A percentile compares a stretch with the other conserved stretches of the same genome.
These are phyloP conservation scores for Ormyrus pomaceus DNA, from an alignment of 2,888 invertebrate genomes.

Conservation along the genomic window DNA sequence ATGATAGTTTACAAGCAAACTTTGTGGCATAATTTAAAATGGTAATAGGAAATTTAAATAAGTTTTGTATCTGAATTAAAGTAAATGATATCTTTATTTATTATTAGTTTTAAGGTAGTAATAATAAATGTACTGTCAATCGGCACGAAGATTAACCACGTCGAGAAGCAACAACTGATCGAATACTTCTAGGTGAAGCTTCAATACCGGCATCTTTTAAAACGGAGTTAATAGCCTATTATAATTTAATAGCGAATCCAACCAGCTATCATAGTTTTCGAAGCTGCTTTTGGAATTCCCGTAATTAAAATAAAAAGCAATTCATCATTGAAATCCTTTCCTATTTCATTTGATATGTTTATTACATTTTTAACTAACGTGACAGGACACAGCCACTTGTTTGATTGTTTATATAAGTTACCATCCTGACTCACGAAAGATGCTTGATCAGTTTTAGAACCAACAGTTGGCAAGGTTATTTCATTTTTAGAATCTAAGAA, in stretches of 20 bases:
- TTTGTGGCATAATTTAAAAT: no score
- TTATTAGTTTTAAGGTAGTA: no score
- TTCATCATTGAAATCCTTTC: slow-evolving; percentile 34
- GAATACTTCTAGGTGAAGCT: slow-evolving; percentile 56
- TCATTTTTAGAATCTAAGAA: slow-evolving; percentile 53
- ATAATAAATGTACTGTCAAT: no score
- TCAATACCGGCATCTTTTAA: slow-evolving; percentile 56
- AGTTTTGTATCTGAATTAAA: no score
- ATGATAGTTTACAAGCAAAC: no score
- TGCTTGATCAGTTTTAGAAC: slow-evolving; percentile 58
- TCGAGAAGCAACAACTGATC: slow-evolving; percentile 58
- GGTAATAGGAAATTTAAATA: no score
- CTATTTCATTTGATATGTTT: slow-evolving; percentile 51
- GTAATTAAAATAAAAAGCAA: slow-evolving; percentile 53
- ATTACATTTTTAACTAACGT: slow-evolving; percentile 51
- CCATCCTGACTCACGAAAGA: slow-evolving; percentile 58
- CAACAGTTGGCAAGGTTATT: slow-evolving; percentile 59
- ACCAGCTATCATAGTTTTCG: slow-evolving; percentile 54
- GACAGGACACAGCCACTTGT: slow-evolving; percentile 56
- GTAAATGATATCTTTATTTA: no score
- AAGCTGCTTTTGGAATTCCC: slow-evolving; percentile 54
- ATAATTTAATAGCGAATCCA: slow-evolving; percentile 46
- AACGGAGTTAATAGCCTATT: slow-evolving; percentile 22
- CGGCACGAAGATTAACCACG: no score
- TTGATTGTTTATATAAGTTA: slow-evolving; percentile 54